Base-by-base conservation (phyloP, 2,797 vertebrate genomes). In the Cyclopterus lumpus region DNA sequence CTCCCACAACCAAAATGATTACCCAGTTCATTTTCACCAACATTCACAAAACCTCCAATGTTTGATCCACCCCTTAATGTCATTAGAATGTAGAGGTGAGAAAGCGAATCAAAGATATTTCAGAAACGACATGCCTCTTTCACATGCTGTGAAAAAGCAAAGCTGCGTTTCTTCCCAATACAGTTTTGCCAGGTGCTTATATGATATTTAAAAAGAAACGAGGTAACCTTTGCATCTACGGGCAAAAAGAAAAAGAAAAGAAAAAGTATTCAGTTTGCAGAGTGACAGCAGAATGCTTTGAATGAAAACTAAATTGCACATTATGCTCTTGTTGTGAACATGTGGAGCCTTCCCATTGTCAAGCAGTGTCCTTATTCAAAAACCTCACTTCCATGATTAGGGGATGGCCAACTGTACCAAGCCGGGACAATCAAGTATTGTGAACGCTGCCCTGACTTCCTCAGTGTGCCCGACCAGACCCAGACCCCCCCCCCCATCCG, bases 281-380 rank as follows among this genome's bases (percentile, higher is more conserved):
- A 78, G 44, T 86, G 85, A 87, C 34, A 71, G 79, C 71, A 80
- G 77, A 84, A 69, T 8, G 74, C 83, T 81, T 60, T 84, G 86
- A 89, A 89, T 87, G 81, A 79, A 84, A 87, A 87, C 78, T 82
- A 89, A 90, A 90, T 89, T 58, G 87, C 86, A 88, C 79, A 88
- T 87, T 86, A 89, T 80, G 61, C 81, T 85, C 75, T 80, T 84
- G 84, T 83, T 86, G 86, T 83, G 86, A 82, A 84, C 84, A 86
- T 65, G 84, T 80, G 73, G 85, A 83, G 86, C 26, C 26, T 64
- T 75, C 63, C 81, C 62, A 77, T 89, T 88, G 84, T 86, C 75
- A 68, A 77, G 81, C 77, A 81, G 48, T 71, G 48, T 82, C 71
- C 71, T 75, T 71, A 84, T 67, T 62, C 60, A 73, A 82, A 86